phyloP scores from a whole-genome alignment of 2,888 invertebrate species.

The Eurytoma adleriae region DNA sequence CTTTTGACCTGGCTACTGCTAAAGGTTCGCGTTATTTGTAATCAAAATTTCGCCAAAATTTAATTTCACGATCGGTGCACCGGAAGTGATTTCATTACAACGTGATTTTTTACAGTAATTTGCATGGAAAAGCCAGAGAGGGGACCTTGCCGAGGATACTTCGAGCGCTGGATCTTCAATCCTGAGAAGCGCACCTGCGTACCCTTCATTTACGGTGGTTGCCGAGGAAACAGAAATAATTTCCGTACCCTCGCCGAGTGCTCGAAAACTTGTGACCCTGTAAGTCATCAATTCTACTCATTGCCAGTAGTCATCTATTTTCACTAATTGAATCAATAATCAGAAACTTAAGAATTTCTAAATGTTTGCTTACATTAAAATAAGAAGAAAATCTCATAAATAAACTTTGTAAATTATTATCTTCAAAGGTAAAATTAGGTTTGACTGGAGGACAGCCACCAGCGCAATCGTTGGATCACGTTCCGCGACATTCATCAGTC shows the following conservation, averaged over 20 bases:
- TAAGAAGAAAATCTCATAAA: no score
- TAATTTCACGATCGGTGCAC: no score
- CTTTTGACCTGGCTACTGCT: slow-evolving; percentile 85
- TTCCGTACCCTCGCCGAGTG: slow-evolving; percentile 90
- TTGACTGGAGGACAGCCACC: slow-evolving; percentile 61
- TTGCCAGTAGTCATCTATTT: no score
- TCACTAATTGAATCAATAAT: no score
- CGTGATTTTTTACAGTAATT: slow-evolving; percentile 80
- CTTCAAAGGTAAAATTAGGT: slow-evolving; percentile 62
- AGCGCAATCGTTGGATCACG: slow-evolving; percentile 28
- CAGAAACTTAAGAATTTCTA: no score
- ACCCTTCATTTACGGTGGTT: slow-evolving; percentile 92
- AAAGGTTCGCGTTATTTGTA: slow-evolving; percentile 79
- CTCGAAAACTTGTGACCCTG: slow-evolving; percentile 81
- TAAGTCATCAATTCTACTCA: slow-evolving; percentile 70
- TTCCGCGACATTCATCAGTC: background rate
- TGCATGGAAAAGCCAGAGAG: slow-evolving; percentile 87
- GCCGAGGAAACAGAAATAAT: slow-evolving; percentile 94
- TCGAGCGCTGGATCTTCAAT: slow-evolving; percentile 93
- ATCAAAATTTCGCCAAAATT: no score
- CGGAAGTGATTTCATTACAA: background rate
- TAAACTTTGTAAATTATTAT: background rate
- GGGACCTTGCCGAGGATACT: slow-evolving; percentile 93
- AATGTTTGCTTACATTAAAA: no score
- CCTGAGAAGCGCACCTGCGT: slow-evolving; percentile 85